These are phyloP conservation scores for Nannoperca australis DNA, from an alignment of 2,797 vertebrate species.

Conservation along the genomic window DNA sequence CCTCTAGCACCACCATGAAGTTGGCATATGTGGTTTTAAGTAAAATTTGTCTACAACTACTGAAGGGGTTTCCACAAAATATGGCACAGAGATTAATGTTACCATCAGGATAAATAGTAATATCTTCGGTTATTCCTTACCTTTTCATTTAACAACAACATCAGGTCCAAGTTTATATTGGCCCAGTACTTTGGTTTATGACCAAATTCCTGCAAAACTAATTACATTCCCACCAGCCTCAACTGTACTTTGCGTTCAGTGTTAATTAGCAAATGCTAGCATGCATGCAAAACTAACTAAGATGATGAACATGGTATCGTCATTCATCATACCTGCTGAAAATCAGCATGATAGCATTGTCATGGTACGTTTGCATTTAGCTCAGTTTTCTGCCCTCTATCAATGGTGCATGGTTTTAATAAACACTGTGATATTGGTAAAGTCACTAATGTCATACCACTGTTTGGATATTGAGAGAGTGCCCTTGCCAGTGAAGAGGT, in stretches of 20 bases:
- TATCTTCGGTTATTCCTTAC: not conserved
- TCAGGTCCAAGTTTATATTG: not conserved
- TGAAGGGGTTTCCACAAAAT: not conserved
- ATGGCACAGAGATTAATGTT: not conserved
- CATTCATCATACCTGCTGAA: not conserved
- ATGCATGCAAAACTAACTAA: not conserved
- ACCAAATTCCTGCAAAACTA: conserved; percentile 1
- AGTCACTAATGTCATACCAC: not conserved
- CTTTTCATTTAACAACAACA: not conserved
- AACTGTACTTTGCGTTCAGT: not conserved
- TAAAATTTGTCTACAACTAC: not conserved
- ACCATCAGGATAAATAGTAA: not conserved
- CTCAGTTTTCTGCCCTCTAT: not conserved
- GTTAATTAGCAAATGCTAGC: not conserved
- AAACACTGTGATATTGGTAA: not conserved
- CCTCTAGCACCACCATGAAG: not conserved
- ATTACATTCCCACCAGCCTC: not conserved
- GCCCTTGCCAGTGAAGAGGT: not conserved
- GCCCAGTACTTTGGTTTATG: not conserved
- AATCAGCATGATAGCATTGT: not conserved
- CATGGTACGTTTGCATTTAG: not conserved
- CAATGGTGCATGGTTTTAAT: not conserved
- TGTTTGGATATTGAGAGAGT: not conserved
- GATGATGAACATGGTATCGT: not conserved
- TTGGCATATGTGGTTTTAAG: not conserved